Base-by-base conservation (phyloP, 2,888 invertebrate species). In the Diplazon laetatorius region DNA sequence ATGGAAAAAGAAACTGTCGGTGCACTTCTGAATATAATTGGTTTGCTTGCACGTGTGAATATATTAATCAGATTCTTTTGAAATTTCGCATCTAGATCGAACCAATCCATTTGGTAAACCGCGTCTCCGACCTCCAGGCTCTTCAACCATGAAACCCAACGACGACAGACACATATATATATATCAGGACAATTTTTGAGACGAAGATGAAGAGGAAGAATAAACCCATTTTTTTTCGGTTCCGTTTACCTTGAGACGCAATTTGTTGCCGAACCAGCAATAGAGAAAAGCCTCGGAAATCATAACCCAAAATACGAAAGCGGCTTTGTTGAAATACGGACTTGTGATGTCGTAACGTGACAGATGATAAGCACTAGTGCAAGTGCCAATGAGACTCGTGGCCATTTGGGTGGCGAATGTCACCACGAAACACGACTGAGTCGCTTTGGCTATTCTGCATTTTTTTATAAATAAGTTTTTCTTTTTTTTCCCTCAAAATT, bases 41-140 rank as follows among this genome's bases (percentile, higher is more conserved):
- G 72, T 25, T 20, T 10, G 1, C 20, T 25, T 6, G 63, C 5
- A n/a, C 85, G 78, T 10, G 30, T 52, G 69, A 79, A 80, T 5
- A 84, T 63, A 3, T 62, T 73, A 2, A 82, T 42, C 10, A 85
- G 57, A 60, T 52, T 18, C 37, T 77, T 82, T 20, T 62, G 78
- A 8, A 22, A 22, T 8, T 44, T 35, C 3, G 22, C 10, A 0
- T 57, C 37, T 0, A 84, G 50, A 0, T 0, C 2, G 0, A 48
- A n/a, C 85, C 85, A 85, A 35, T 85, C 76, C 70, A 82, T 78
- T n/a, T 83, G 76, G 10, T 79, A 85, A 6, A 83, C 39, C 6
- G 66, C 12, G 18, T 74, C 57, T 1, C 52, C 63, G 10, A 85
- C 14, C 22, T 76, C 70, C n/a, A 72, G 16, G 39, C 85, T 85